Conservation (phyloP, 2,797 vertebrate genomes). For the Ctenochaetus hawaiiensis region DNA sequence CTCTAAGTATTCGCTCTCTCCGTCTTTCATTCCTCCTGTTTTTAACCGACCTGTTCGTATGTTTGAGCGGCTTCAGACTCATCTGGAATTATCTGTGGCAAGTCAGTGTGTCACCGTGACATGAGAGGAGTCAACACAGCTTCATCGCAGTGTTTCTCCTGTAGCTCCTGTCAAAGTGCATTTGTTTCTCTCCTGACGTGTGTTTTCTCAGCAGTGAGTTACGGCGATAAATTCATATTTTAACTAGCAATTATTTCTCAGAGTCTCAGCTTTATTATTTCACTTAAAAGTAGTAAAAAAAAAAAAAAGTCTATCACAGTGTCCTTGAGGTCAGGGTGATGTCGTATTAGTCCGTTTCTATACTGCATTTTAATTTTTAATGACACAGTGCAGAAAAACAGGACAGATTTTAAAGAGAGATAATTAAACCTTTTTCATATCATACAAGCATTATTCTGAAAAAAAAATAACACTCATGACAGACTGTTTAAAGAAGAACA, state of each 20-base stretch:
- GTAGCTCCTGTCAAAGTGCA: neutral
- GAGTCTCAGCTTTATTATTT: neutral
- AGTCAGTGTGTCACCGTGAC: constrained; percentile 35
- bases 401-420: too few species aligned
- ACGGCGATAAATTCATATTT: constrained; percentile 4
- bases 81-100: constrained; percentile 5
- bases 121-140: constrained; percentile 24
- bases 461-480: too few species aligned
- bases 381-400: too few species aligned
- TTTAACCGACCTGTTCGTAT: constrained; percentile 1
- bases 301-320: neutral
- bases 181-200: constrained; percentile 1
- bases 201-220: constrained; percentile 6
- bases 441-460: too few species aligned
- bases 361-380: too few species aligned
- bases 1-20: constrained; percentile 23
- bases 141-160: constrained; percentile 14
- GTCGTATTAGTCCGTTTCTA: too few species aligned
- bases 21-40: neutral
- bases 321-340: neutral
- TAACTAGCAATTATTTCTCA: neutral
- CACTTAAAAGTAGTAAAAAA: neutral
- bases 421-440: too few species aligned
- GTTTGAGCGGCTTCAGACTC: constrained; percentile 5
- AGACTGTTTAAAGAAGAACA: too few species aligned